Evolutionary conservation across 1,140 invertebrate species (phyloP).

Genomic region (Archegozetes longisetosus): DNA sequence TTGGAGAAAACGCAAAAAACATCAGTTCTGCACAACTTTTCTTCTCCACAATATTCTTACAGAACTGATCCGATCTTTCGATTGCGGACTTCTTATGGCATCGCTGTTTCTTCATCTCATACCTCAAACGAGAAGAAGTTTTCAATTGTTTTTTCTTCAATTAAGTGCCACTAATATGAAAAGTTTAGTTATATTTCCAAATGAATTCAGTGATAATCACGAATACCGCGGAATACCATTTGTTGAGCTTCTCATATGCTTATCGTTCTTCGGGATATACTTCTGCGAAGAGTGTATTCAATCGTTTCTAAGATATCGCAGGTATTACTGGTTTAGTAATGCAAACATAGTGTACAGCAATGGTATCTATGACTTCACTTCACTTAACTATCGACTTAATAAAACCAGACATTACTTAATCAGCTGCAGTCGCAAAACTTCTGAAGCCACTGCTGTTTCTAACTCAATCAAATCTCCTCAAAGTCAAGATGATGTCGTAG

Average conservation of each 20-base stretch:
- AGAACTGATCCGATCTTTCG: slow-evolving; percentile 7
- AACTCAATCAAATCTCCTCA: background rate
- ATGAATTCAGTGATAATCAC: background rate
- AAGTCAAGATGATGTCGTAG: background rate
- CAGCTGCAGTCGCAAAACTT: slow-evolving; percentile 11
- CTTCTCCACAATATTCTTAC: background rate
- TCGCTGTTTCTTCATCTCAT: slow-evolving; percentile 1
- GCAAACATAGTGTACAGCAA: background rate
- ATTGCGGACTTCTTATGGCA: slow-evolving; percentile 4
- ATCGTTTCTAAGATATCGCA: slow-evolving; percentile 11
- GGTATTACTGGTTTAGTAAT: slow-evolving; percentile 9
- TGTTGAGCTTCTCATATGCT: slow-evolving; percentile 9
- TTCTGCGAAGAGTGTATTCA: slow-evolving; percentile 9
- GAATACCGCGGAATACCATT: slow-evolving; percentile 1
- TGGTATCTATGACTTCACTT: background rate
- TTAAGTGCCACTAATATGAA: background rate
- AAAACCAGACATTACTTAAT: slow-evolving; percentile 9
- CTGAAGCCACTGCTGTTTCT: background rate
- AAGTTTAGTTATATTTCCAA: background rate
- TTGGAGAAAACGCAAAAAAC: background rate
- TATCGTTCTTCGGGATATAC: slow-evolving; percentile 7
- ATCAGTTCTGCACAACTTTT: background rate
- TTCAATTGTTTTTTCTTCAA: background rate
- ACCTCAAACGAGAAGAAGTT: background rate
- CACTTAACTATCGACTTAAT: slow-evolving; percentile 4